Conservation (phyloP, 2,113 vertebrate species). For the Glaucomys volans region DNA sequence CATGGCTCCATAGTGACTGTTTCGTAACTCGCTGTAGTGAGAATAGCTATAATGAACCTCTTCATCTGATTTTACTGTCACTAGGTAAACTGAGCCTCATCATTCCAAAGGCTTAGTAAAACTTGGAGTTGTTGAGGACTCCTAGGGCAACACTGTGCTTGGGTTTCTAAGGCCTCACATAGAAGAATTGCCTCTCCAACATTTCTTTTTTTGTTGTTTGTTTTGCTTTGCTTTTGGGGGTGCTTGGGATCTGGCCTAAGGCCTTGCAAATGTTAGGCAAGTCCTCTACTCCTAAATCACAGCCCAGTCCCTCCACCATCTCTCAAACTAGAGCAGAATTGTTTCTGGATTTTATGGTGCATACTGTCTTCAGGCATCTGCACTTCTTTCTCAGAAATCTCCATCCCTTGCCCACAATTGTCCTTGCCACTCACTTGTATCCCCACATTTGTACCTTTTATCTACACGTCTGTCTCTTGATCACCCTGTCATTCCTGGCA, state of each 20-base stretch:
- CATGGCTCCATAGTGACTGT: slow-evolving; percentile 47
- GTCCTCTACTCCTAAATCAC: background rate
- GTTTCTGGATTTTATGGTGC: slow-evolving; percentile 38
- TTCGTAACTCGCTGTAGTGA: slow-evolving; percentile 65
- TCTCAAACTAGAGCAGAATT: slow-evolving; percentile 64
- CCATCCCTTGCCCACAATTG: background rate
- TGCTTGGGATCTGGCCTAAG: background rate
- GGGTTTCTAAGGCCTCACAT: slow-evolving; percentile 75
- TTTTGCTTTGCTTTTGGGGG: background rate
- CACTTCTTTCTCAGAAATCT: background rate
- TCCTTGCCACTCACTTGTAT: background rate
- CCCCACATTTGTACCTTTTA: background rate
- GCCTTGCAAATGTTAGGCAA: background rate
- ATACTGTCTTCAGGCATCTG: background rate
- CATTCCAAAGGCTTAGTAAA: slow-evolving; percentile 70
- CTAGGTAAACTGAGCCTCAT: slow-evolving; percentile 69
- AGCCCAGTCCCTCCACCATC: background rate
- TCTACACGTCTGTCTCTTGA: background rate
- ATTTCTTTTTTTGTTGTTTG: background rate
- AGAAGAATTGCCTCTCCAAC: slow-evolving; percentile 74
- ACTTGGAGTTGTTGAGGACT: slow-evolving; percentile 43
- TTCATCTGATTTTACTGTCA: slow-evolving; percentile 39
- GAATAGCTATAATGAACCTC: slow-evolving; percentile 68
- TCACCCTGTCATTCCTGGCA: background rate
- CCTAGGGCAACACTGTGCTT: slow-evolving; percentile 64